Percentiles rank a stretch among this genome's conserved stretches.
Conservation (phyloP, 2,113 vertebrate genomes). For the Sylvia atricapilla region DNA sequence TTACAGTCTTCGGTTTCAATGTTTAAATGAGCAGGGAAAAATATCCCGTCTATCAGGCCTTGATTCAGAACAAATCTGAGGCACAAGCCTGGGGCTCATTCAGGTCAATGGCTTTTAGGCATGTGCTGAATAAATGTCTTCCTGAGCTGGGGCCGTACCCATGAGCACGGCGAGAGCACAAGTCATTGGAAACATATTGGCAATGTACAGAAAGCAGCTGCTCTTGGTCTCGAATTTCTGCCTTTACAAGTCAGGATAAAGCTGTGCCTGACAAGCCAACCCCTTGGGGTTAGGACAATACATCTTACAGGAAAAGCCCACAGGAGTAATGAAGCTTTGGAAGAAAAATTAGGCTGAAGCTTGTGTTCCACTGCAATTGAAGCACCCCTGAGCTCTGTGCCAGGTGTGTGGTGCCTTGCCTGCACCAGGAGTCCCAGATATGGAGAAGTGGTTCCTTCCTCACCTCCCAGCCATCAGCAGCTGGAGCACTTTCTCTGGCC, state of each 20-base stretch:
- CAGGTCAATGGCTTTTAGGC: slow-evolving; percentile 2
- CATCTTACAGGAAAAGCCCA: neutral
- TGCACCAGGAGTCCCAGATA: neutral
- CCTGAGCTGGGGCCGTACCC: neutral
- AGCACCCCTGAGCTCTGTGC: neutral
- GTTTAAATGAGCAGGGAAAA: neutral
- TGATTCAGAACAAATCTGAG: neutral
- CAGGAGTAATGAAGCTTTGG: neutral
- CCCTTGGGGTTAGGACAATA: neutral
- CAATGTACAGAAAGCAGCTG: neutral
- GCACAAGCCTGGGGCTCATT: neutral
- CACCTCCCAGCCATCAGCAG: neutral
- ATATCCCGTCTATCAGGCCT: neutral
- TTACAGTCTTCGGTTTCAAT: slow-evolving; percentile 18
- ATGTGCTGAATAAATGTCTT: neutral
- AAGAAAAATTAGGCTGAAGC: neutral
- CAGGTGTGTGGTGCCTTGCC: neutral
- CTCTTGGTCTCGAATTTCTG: neutral
- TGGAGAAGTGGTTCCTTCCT: neutral
- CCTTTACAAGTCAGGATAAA: neutral
- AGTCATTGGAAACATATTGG: neutral
- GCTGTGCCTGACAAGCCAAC: neutral
- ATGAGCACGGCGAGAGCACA: rapidly evolving
- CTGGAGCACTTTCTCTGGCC: neutral
- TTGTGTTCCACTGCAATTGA: neutral